Evolutionary conservation across 2,113 vertebrate genomes (phyloP).

Genomic region (Alectura lathami): DNA sequence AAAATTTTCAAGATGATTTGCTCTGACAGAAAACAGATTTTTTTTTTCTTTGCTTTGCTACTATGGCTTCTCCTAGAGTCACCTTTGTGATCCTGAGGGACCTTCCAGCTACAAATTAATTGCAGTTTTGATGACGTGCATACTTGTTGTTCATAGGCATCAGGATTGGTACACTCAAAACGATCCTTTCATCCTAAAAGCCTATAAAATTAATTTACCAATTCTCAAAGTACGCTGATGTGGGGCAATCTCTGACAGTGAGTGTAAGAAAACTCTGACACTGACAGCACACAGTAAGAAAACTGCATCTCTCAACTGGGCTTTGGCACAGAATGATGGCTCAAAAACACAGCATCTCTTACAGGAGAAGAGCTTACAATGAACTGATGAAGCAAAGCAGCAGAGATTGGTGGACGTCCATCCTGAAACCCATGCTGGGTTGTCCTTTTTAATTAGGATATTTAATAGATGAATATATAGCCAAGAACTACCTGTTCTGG

Average conservation of each 20-base stretch:
- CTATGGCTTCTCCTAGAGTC: not conserved
- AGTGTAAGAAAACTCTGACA: too few relatives aligned
- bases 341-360: not conserved
- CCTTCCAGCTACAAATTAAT: not conserved
- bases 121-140: not conserved
- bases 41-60: not conserved
- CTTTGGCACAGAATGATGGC: not conserved
- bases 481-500: constrained; percentile 29
- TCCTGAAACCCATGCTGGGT: not conserved
- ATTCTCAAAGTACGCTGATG: not conserved
- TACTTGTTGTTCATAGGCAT: not conserved
- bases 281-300: not conserved
- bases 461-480: constrained; percentile 7
- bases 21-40: constrained; percentile 37
- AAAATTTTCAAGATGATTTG: constrained; percentile 56
- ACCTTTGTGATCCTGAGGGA: not conserved
- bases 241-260: not conserved
- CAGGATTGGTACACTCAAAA: not conserved
- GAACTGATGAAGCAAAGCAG: not conserved
- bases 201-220: not conserved
- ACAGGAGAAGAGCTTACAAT: not conserved
- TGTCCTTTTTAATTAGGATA: not conserved
- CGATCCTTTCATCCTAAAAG: not conserved
- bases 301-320: not conserved
- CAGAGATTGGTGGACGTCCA: not conserved